These are phyloP conservation scores for Caenorhabditis zanzibari DNA, from an alignment of 2,888 invertebrate genomes.

Conservation along the genomic window DNA sequence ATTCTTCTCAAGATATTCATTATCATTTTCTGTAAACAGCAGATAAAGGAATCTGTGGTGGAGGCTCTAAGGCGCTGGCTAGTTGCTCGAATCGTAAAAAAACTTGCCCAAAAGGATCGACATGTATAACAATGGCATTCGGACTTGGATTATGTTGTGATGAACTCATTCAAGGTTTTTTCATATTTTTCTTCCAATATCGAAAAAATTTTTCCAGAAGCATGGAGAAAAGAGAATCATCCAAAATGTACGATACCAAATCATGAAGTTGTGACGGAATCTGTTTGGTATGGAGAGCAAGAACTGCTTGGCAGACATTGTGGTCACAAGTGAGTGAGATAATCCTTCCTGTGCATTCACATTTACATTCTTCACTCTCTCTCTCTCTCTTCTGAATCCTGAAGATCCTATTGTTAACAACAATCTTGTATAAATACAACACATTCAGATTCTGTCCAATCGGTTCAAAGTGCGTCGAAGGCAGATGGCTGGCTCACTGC, in stretches of 20 bases:
- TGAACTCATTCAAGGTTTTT: slow-evolving; percentile 40
- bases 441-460: slow-evolving; percentile 63
- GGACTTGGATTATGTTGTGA: slow-evolving; percentile 60
- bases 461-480: slow-evolving; percentile 63
- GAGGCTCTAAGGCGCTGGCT: slow-evolving; percentile 43
- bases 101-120: slow-evolving; percentile 50
- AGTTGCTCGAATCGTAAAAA: slow-evolving; percentile 59
- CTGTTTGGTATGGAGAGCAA: slow-evolving; percentile 63
- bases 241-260: slow-evolving; percentile 41
- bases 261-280: slow-evolving; percentile 56
- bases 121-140: slow-evolving; percentile 62
- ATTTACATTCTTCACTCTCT: too few relatives aligned
- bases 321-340: slow-evolving; percentile 52
- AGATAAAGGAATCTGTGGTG: slow-evolving; percentile 67
- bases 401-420: neutral
- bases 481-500: slow-evolving; percentile 68
- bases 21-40: slow-evolving; percentile 24
- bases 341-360: slow-evolving; percentile 15
- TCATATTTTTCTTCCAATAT: neutral
- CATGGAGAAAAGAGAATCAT: slow-evolving; percentile 52
- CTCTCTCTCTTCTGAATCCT: neutral
- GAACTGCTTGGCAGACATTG: slow-evolving; percentile 52
- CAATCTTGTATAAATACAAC: neutral
- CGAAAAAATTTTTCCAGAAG: slow-evolving; percentile 13
- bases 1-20: neutral